Evolutionary conservation across 2,113 vertebrate species (phyloP), one percentile per base, ranked within the genome.

Genomic region (Xerus inauris): DNA sequence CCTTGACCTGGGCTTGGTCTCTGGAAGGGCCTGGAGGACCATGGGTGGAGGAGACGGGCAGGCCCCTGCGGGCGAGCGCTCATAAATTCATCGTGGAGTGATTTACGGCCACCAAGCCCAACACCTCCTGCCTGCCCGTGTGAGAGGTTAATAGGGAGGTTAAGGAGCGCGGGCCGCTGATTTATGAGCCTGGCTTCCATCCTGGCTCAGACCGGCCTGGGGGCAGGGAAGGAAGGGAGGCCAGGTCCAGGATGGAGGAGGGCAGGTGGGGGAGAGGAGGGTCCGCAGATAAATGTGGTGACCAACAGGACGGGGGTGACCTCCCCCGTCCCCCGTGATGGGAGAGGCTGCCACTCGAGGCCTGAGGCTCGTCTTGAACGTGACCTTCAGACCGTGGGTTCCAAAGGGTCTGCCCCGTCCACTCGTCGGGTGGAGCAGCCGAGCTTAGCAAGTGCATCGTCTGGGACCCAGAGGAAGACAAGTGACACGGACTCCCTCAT

Each of bases 141-240:
- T 94, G 96, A 98, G 98, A 98, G 98, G 98, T 99, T 99, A 99
- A 98, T 98, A 98, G 96, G 97, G 97, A 98, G 98, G 98, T 98
- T 98, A 98, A 98, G 98, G 98, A 98, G 98, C 98, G 98, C 79
- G 64, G 96, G 97, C 98, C 83, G 84, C 96, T 98, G 98, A 98
- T 98, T 99, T 99, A 98, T 98, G 98, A 91, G 92, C 84, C 95
- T 87, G 91, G 94, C 98, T 98, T 98, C 99, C 96, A 98, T 99
- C 98, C 98, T 97, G 93, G 92, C 96, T 97, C 97, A 93, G 97
- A 89, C 95, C 94, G 96, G 96, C 86, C 73, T 57, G 1, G 62
- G 65, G 84, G 67, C 85, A 49, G 40, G 49, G 24, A 14, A 0
- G 4, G 38, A 2, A 13, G 72, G 75, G 30, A 5, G 73, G 69